phyloP scores from a whole-genome alignment of 2,113 vertebrate species.

The Cochlearius cochlearius region DNA sequence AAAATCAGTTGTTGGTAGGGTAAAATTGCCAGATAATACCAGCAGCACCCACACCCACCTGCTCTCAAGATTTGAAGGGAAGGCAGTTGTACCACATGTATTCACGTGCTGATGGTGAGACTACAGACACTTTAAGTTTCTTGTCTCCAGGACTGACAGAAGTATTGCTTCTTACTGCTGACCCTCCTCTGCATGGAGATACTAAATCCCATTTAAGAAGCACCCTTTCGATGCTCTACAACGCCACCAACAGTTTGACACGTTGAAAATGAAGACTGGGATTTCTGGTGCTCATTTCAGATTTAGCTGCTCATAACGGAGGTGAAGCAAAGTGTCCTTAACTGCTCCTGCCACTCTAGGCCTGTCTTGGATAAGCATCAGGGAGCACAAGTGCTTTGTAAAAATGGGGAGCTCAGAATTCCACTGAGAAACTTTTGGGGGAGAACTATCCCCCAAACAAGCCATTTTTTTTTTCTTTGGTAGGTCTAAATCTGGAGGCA shows the following conservation, averaged over 20 bases:
- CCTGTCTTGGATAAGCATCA: neutral
- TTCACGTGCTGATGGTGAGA: fast-evolving
- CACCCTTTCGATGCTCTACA: neutral
- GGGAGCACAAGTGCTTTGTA: fast-evolving
- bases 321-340: neutral
- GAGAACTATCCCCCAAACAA: neutral
- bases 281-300: neutral
- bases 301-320: neutral
- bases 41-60: neutral
- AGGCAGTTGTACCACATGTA: neutral
- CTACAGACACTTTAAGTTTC: neutral
- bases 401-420: neutral
- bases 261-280: neutral
- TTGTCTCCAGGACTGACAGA: neutral
- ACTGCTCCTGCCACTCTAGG: neutral
- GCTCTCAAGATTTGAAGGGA: neutral
- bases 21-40: neutral
- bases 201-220: neutral
- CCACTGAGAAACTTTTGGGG: neutral
- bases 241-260: neutral
- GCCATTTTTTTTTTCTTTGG: neutral
- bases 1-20: neutral
- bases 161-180: neutral
- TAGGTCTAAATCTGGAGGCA: neutral
- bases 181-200: neutral